These are phyloP conservation scores for Ochropacha duplaris DNA, from an alignment of 2,888 invertebrate genomes.

Conservation along the genomic window DNA sequence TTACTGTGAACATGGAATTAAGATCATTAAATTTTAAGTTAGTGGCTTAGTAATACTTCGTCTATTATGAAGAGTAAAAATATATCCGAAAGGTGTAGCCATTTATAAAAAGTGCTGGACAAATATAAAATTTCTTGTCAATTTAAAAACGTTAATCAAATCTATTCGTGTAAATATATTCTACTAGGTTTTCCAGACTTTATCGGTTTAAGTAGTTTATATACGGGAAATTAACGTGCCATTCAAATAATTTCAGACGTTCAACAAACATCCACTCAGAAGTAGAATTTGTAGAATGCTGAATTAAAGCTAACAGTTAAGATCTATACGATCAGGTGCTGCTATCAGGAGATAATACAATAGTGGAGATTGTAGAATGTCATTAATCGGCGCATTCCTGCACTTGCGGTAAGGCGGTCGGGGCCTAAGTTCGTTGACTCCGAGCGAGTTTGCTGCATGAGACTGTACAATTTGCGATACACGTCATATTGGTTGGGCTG, in stretches of 20 bases:
- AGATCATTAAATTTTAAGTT: neutral
- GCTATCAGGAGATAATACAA: neutral
- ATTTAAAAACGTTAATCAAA: no score
- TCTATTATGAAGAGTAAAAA: neutral
- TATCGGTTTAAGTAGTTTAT: no score
- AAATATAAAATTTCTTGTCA: no score
- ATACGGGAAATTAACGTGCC: no score
- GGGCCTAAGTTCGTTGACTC: slow-evolving; percentile 47
- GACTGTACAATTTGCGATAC: slow-evolving; percentile 16
- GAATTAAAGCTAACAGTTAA: no score
- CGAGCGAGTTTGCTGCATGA: slow-evolving; percentile 10
- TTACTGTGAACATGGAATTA: neutral
- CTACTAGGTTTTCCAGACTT: no score
- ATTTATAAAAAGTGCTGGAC: no score
- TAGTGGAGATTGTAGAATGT: neutral
- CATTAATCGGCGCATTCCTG: slow-evolving; percentile 35
- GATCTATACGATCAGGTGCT: neutral
- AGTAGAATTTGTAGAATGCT: neutral
- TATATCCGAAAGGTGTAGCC: no score
- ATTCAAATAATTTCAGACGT: no score
- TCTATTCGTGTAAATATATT: no score
- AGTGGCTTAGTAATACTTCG: neutral
- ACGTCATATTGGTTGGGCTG: slow-evolving; percentile 13
- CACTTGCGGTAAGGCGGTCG: slow-evolving; percentile 37
- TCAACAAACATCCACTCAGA: neutral